Percentiles rank a stretch among this genome's conserved stretches.
These are phyloP conservation scores for Argopecten irradians DNA, from an alignment of 1,140 invertebrate genomes.

Conservation along the genomic window DNA sequence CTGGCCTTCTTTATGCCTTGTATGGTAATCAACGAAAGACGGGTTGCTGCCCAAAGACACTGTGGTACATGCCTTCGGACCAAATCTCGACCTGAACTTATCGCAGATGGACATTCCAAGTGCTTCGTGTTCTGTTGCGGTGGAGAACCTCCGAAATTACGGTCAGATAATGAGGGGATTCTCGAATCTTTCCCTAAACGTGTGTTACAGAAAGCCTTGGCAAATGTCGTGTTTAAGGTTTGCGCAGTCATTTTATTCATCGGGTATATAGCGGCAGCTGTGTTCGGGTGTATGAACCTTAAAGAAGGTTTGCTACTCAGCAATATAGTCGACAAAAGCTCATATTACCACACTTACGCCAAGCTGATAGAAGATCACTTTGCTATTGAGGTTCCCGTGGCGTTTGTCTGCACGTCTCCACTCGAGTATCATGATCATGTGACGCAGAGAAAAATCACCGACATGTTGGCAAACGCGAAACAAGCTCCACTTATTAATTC, in stretches of 20 bases:
- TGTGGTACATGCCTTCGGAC: conserved; percentile 82
- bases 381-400: conserved; percentile 24
- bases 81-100: conserved; percentile 37
- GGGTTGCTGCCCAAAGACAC: conserved; percentile 90
- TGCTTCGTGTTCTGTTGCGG: conserved; percentile 54
- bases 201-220: conserved; percentile 49
- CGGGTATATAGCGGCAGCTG: conserved; percentile 88
- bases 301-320: conserved; percentile 89
- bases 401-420: not conserved
- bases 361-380: conserved; percentile 31
- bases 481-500: conserved; percentile 28
- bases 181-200: conserved; percentile 54
- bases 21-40: conserved; percentile 91
- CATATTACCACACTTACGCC: conserved; percentile 63
- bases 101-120: conserved; percentile 48
- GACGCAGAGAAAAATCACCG: not conserved
- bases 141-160: conserved; percentile 43
- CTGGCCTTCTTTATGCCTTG: conserved; percentile 95
- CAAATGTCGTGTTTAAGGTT: conserved; percentile 79
- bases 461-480: conserved; percentile 30
- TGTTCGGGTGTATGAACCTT: conserved; percentile 84
- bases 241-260: conserved; percentile 88
- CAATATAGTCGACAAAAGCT: conserved; percentile 72
- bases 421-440: not conserved
- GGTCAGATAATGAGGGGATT: conserved; percentile 54